A percentile compares a stretch with the other conserved stretches of the same genome.
Conservation (phyloP, 2,888 invertebrate genomes). For the Drosophila gaucha region DNA sequence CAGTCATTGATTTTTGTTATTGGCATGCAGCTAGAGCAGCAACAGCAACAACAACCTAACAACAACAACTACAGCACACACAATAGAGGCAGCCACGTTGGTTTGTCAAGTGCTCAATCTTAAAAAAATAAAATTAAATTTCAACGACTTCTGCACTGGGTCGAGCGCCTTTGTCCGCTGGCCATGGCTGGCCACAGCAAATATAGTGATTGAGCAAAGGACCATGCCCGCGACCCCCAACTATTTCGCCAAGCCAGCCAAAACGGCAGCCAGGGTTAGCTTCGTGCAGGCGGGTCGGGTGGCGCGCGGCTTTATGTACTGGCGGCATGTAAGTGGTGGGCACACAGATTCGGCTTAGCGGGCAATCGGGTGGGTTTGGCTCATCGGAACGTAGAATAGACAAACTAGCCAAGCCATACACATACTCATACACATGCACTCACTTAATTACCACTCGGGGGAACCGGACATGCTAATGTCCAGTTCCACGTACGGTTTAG, state of each 20-base stretch:
- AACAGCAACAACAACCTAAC: constrained; percentile 16
- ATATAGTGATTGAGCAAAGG: constrained; percentile 26
- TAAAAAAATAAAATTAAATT: constrained; percentile 36
- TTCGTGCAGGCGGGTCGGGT: constrained; percentile 70
- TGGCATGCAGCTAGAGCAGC: constrained; percentile 50
- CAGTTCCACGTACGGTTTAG: constrained; percentile 49
- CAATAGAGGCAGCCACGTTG: constrained; percentile 43
- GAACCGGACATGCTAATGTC: constrained; percentile 60
- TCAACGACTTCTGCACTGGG: constrained; percentile 16
- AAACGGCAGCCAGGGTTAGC: constrained; percentile 46
- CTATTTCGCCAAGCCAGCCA: constrained; percentile 47
- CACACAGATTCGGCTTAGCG: constrained; percentile 49
- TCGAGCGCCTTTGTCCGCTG: constrained; percentile 30
- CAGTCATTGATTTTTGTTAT: constrained; percentile 72
- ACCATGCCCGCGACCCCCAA: constrained; percentile 53
- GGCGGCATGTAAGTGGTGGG: constrained; percentile 77
- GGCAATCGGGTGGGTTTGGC: constrained; percentile 6
- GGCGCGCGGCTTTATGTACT: constrained; percentile 73
- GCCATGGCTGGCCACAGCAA: constrained; percentile 46
- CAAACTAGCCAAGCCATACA: constrained; percentile 21
- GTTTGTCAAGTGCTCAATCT: constrained; percentile 56
- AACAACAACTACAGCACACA: constrained; percentile 4
- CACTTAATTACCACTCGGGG: constrained; percentile 63
- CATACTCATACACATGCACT: constrained; percentile 6
- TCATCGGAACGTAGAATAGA: constrained; percentile 32